phyloP scores from a whole-genome alignment of 2,888 invertebrate species.

The Nudaria mundana region DNA sequence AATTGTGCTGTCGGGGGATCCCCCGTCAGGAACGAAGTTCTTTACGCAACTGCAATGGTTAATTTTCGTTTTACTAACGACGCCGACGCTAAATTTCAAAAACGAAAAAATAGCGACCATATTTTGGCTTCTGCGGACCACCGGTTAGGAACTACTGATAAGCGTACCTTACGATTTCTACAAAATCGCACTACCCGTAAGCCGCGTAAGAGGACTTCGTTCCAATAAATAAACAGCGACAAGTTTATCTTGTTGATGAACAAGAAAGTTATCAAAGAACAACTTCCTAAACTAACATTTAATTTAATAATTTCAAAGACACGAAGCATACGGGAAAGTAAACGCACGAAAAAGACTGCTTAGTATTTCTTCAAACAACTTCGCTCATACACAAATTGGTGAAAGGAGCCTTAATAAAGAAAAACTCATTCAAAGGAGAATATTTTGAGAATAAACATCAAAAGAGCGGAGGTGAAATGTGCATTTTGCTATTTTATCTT shows the following conservation, averaged over 20 bases:
- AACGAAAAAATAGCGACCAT: too few relatives aligned
- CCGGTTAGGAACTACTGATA: too few relatives aligned
- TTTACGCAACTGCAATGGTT: too few relatives aligned
- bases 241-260: background rate
- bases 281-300: background rate
- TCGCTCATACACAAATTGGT: background rate
- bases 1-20: too few relatives aligned
- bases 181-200: too few relatives aligned
- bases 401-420: conserved; percentile 7
- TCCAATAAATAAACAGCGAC: too few relatives aligned
- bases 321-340: background rate
- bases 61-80: too few relatives aligned
- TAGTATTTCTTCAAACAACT: conserved; percentile 1
- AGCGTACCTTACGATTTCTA: too few relatives aligned
- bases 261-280: background rate
- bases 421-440: conserved; percentile 14
- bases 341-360: background rate
- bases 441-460: conserved; percentile 18
- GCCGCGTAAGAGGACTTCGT: too few relatives aligned
- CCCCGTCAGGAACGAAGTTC: too few relatives aligned
- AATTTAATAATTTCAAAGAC: background rate
- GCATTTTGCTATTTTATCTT: conserved; percentile 20
- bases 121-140: too few relatives aligned
- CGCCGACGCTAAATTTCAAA: too few relatives aligned
- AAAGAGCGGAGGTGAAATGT: conserved; percentile 20